A percentile compares a stretch with the other conserved stretches of the same genome.
phyloP scores from a whole-genome alignment of 2,888 invertebrate genomes.

The Phymatocera aterrima region DNA sequence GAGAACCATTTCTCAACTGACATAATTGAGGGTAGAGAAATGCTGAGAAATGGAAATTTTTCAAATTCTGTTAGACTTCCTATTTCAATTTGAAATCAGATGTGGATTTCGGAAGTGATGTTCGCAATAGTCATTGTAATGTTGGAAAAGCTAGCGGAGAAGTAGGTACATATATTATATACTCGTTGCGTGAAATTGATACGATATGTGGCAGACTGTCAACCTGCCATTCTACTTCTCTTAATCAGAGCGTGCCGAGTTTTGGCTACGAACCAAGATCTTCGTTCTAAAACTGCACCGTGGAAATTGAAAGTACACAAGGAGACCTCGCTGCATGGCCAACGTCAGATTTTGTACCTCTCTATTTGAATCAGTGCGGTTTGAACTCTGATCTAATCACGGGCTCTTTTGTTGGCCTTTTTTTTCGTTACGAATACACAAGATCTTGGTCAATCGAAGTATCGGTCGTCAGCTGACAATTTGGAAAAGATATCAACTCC shows the following conservation, averaged over 20 bases:
- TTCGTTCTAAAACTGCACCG: slow-evolving; percentile 29
- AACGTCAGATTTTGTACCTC: neutral
- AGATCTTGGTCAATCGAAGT: neutral
- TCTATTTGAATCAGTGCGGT: neutral
- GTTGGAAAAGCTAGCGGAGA: neutral
- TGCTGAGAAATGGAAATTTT: too few species aligned
- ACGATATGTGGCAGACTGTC: neutral
- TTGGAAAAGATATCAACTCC: neutral
- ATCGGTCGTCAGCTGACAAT: neutral
- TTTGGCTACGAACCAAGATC: slow-evolving; percentile 24
- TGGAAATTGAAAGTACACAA: slow-evolving; percentile 21
- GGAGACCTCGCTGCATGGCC: neutral
- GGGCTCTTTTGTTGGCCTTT: neutral
- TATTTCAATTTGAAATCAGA: too few species aligned
- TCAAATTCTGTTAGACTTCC: too few species aligned
- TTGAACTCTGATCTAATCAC: slow-evolving; percentile 16
- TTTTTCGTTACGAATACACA: neutral
- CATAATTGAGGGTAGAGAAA: too few species aligned
- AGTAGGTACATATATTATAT: neutral
- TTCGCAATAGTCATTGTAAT: too few species aligned
- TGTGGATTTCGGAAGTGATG: too few species aligned
- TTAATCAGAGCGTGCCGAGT: slow-evolving; percentile 33
- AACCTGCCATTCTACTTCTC: slow-evolving; percentile 8
- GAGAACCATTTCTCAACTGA: too few species aligned
- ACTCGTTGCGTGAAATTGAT: slow-evolving; percentile 4